Base-by-base conservation (phyloP, 37 sponge, comb jelly and placozoan species). In the Crambe crambe region DNA sequence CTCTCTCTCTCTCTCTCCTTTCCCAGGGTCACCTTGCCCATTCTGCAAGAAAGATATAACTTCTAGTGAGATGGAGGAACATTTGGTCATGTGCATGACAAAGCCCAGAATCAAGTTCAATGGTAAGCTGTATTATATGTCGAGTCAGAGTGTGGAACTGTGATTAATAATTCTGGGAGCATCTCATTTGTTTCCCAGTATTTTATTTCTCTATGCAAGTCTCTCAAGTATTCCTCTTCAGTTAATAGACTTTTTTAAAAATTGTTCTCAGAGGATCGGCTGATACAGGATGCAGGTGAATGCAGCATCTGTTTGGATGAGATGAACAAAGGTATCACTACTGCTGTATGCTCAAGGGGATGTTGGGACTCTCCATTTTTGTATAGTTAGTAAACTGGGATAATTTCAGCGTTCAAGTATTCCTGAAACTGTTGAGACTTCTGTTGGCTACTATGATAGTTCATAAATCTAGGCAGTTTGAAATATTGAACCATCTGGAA, bases 231-330 rank as follows among this genome's bases (percentile, higher is more conserved):
- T n/a, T n/a, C n/a, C n/a, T n/a, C n/a, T n/a, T n/a, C n/a, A n/a
- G n/a, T n/a, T n/a, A n/a, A n/a, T n/a, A n/a, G n/a, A n/a, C n/a
- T n/a, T n/a, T n/a, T n/a, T n/a, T n/a, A n/a, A n/a, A n/a, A n/a
- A n/a, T n/a, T n/a, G n/a, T n/a, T n/a, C n/a, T n/a, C 87, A 96
- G 96, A 74, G 70, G 90, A 89, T 35, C 71, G 57, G 2, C 72
- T 96, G 51, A 10, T 3, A 2, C 68, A 77, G 27, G 88, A 87
- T 64, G 78, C 86, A 42, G 97, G 97, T 21, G 97, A 97, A 54
- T 97, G 97, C 78, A 81, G 77, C 59, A 97, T 97, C 38, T 97
- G 97, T 66, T 60, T 97, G 66, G 95, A 94, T 21, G 90, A 94
- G 30, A 89, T 97, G 92, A 44, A 38, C 20, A 56, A 57, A 54